A percentile compares a stretch with the other conserved stretches of the same genome.
Evolutionary conservation across 2,888 invertebrate genomes (phyloP).

Genomic region (Copidosoma aretas): DNA sequence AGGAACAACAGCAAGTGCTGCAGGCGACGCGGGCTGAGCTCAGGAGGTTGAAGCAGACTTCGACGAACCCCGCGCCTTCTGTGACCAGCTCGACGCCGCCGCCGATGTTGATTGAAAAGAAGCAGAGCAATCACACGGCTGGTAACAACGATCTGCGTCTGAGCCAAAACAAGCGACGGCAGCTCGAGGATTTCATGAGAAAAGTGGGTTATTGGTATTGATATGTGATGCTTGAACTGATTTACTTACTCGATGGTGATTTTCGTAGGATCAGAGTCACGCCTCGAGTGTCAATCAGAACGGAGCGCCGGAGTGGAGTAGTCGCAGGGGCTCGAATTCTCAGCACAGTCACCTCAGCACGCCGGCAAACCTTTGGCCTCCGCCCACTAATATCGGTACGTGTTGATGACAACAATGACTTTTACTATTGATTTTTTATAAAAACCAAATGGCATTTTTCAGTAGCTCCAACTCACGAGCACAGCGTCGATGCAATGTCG

Average conservation of each 20-base stretch:
- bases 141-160: conserved; percentile 57
- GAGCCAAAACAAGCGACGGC: conserved; percentile 69
- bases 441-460: conserved; percentile 21
- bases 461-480: conserved; percentile 49
- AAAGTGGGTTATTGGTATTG: conserved; percentile 60
- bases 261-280: conserved; percentile 50
- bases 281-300: conserved; percentile 49
- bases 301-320: conserved; percentile 50
- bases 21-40: conserved; percentile 55
- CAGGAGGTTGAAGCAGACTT: conserved; percentile 53
- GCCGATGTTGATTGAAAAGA: conserved; percentile 48
- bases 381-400: conserved; percentile 49
- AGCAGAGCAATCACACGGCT: conserved; percentile 55
- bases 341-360: conserved; percentile 54
- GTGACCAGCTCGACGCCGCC: conserved; percentile 47
- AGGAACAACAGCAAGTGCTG: conserved; percentile 55
- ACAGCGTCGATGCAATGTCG: conserved; percentile 51
- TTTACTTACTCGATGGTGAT: conserved; percentile 6
- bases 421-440: conserved; percentile 26
- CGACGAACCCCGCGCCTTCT: conserved; percentile 34
- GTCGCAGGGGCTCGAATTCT: conserved; percentile 54
- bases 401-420: background rate
- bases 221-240: background rate
- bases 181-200: conserved; percentile 71
- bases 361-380: conserved; percentile 55